Base-by-base conservation (phyloP, 2,113 vertebrate genomes). In the Malurus melanocephalus region DNA sequence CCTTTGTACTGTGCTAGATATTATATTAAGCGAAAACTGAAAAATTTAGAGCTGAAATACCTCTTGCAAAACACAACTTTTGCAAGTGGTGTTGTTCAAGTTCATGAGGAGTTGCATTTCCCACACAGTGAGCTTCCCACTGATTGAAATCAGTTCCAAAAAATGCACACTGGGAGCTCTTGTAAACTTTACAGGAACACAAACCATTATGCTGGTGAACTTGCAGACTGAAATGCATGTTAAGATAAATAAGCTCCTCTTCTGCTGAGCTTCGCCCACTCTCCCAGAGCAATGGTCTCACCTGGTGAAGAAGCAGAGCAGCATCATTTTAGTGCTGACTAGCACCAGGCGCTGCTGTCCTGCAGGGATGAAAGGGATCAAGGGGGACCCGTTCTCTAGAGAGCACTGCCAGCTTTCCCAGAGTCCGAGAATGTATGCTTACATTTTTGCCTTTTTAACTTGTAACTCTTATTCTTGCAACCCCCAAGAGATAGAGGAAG, bases 41-140 rank as follows among this genome's bases (percentile, higher is more conserved):
- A 88, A 59, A 69, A 69, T 87, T 87, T 85, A 69, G 64, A 90
- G 67, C 59, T 51, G 87, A 90, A 94, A 91, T 49, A 67, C 45
- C 32, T 80, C 73, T 74, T 42, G 24, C 48, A 90, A 84, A 88
- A 57, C 69, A 59, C 20, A 40, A 93, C 67, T 93, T 89, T 80
- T 87, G 71, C 24, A 79, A 88, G 38, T 66, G 80, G 43, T 3
- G 1, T 73, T 85, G 74, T 80, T 86, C 72, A 83, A 0, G 40
- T 73, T 89, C 60, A 51, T 24, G 3, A 2, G 48, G 21, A 90
- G 46, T 2, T 79, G 66, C 16, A 42, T 53, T 87, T 79, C 53
- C 77, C 87, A 81, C 33, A 12, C 20, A 65, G 33, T 46, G 60
- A 91, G 67, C 51, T 79, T 76, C 81, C 80, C 2, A 3, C 13